Conservation (phyloP, 1,140 invertebrate species). For the Trichomalopsis sarcophagae region DNA sequence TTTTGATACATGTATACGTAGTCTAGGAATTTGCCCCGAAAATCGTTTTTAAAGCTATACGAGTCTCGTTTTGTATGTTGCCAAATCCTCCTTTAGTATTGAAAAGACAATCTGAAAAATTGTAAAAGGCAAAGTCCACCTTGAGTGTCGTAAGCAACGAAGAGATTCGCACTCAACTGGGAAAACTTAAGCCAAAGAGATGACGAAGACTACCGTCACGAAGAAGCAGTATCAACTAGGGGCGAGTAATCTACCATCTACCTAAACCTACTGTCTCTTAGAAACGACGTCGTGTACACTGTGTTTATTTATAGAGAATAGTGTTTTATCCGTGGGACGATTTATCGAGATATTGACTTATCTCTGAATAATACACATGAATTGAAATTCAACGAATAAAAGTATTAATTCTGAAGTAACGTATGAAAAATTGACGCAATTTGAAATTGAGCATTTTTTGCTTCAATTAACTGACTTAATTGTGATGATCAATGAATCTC, state of each 20-base stretch:
- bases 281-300: conserved; percentile 70
- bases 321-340: conserved; percentile 55
- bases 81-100: conserved; percentile 10
- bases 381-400: background rate
- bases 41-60: background rate
- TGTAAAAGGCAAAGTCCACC: conserved; percentile 56
- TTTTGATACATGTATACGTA: background rate
- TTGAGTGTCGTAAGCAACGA: conserved; percentile 64
- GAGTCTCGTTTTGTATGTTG: background rate
- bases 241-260: conserved; percentile 75
- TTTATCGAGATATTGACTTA: conserved; percentile 41
- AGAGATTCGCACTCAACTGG: conserved; percentile 61
- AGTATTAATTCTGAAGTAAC: background rate
- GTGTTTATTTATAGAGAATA: conserved; percentile 62
- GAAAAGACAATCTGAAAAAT: conserved; percentile 39
- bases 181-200: conserved; percentile 62
- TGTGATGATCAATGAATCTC: background rate
- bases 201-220: conserved; percentile 67
- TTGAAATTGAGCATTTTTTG: conserved; percentile 15
- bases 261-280: conserved; percentile 70
- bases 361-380: background rate
- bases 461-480: background rate
- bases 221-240: conserved; percentile 72
- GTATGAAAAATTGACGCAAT: background rate
- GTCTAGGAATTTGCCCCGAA: background rate